Percentiles rank a stretch among this genome's conserved stretches.
These are phyloP conservation scores for Aporrectodea caliginosa DNA, from an alignment of 1,140 invertebrate genomes.

Conservation along the genomic window DNA sequence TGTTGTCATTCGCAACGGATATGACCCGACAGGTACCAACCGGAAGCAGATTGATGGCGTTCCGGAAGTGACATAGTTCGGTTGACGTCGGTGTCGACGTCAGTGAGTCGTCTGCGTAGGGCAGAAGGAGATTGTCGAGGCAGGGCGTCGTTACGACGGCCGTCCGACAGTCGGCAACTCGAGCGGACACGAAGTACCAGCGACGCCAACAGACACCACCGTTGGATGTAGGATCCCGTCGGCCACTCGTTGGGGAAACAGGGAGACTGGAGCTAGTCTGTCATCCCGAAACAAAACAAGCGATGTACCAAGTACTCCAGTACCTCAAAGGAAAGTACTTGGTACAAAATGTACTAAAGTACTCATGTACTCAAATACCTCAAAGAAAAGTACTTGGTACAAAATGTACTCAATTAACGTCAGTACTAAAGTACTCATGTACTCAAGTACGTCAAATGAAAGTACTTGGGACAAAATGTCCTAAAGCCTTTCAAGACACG, in stretches of 20 bases:
- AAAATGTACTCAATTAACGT: too few species aligned
- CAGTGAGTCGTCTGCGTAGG: slow-evolving; percentile 94
- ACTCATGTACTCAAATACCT: too few species aligned
- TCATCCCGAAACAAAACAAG: slow-evolving; percentile 43
- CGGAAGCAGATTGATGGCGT: slow-evolving; percentile 16
- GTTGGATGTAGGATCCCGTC: slow-evolving; percentile 72
- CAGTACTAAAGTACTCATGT: too few species aligned
- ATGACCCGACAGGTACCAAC: not conserved
- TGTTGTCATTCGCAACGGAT: slow-evolving; percentile 58
- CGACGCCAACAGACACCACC: slow-evolving; percentile 75
- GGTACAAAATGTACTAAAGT: too few species aligned
- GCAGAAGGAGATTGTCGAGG: slow-evolving; percentile 90
- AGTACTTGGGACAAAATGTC: too few species aligned
- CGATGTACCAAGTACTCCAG: too few species aligned
- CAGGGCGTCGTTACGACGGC: slow-evolving; percentile 81
- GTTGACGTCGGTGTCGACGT: slow-evolving; percentile 97
- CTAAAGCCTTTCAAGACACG: too few species aligned
- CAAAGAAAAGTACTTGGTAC: too few species aligned
- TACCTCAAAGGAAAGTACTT: too few species aligned
- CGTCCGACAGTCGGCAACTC: slow-evolving; percentile 78
- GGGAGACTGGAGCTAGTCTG: slow-evolving; percentile 94
- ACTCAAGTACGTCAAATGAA: too few species aligned
- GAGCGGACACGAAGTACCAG: slow-evolving; percentile 37
- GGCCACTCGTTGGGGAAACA: slow-evolving; percentile 88
- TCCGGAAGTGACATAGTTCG: slow-evolving; percentile 61